These are phyloP conservation scores for Ferdinandea cuprea DNA, from an alignment of 2,888 invertebrate genomes.

Conservation along the genomic window DNA sequence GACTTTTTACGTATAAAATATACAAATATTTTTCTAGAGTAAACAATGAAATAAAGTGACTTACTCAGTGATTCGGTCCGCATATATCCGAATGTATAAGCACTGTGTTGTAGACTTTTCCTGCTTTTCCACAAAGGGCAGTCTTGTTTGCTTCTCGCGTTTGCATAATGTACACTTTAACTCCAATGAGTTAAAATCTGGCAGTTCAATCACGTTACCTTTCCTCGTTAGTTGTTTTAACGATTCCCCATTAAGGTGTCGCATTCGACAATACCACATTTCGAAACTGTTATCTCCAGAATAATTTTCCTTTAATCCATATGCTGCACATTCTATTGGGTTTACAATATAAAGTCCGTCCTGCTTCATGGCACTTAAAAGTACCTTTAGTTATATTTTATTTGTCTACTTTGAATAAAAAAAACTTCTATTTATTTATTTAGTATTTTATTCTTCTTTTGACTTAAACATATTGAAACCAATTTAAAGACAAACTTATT, in stretches of 20 bases:
- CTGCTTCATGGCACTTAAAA: neutral
- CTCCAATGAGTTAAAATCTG: slow-evolving; percentile 10
- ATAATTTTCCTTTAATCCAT: neutral
- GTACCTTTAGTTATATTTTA: too few species aligned
- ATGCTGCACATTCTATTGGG: neutral
- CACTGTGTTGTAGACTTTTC: slow-evolving; percentile 1
- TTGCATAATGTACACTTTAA: slow-evolving; percentile 4
- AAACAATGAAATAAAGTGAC: slow-evolving; percentile 7
- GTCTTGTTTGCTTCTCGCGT: slow-evolving; percentile 1
- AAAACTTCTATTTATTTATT: too few species aligned
- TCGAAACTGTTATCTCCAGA: too few species aligned
- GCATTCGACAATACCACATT: slow-evolving; percentile 1
- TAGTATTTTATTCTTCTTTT: too few species aligned
- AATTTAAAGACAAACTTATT: too few species aligned
- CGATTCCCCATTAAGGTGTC: slow-evolving; percentile 28
- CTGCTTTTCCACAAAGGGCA: slow-evolving; percentile 9
- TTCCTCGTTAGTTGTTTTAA: neutral
- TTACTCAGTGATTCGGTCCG: slow-evolving; percentile 1
- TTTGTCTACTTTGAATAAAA: too few species aligned
- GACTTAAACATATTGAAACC: too few species aligned
- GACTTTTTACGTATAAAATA: too few species aligned
- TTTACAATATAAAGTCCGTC: neutral
- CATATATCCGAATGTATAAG: slow-evolving; percentile 21
- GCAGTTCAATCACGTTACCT: slow-evolving; percentile 4
- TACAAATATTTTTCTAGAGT: slow-evolving; percentile 1